phyloP scores from a whole-genome alignment of 2,888 invertebrate genomes.

The Gymnoscelis rufifasciata region DNA sequence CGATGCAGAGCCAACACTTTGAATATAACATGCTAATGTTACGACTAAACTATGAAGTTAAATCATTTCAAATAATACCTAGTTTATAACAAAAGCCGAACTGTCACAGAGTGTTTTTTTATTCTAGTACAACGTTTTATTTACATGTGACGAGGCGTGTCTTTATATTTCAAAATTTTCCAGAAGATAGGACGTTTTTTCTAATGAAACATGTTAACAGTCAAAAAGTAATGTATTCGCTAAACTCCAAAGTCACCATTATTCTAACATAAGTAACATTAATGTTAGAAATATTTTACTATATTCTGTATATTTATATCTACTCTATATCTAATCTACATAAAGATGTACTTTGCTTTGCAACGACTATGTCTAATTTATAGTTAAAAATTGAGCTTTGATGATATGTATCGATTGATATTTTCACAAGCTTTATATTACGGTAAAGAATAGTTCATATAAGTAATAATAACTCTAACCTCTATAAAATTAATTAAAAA shows the following conservation, averaged over 20 bases:
- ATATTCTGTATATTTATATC: constrained; percentile 31
- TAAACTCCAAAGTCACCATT: constrained; percentile 23
- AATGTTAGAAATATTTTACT: constrained; percentile 28
- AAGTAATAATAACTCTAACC: neutral
- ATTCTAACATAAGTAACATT: constrained; percentile 28
- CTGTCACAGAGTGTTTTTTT: too few relatives aligned
- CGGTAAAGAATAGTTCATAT: constrained; percentile 3
- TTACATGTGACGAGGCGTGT: constrained; percentile 70
- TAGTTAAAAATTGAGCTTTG: constrained; percentile 78
- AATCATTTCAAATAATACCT: too few relatives aligned
- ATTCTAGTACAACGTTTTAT: constrained; percentile 37
- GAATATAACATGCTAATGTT: too few relatives aligned
- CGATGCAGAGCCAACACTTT: too few relatives aligned
- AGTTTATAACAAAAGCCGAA: too few relatives aligned
- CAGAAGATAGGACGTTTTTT: constrained; percentile 33
- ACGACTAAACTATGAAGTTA: too few relatives aligned
- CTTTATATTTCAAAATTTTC: constrained; percentile 42
- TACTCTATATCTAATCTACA: constrained; percentile 63
- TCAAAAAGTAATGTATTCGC: constrained; percentile 27
- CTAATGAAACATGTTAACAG: constrained; percentile 22
- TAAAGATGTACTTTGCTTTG: constrained; percentile 65
- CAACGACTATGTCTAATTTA: constrained; percentile 71
- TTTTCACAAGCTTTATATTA: constrained; percentile 24
- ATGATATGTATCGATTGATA: constrained; percentile 72
- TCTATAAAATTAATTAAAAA: neutral